Base-by-base conservation (phyloP, 2,113 vertebrate genomes). In the Spea multiplicata region DNA sequence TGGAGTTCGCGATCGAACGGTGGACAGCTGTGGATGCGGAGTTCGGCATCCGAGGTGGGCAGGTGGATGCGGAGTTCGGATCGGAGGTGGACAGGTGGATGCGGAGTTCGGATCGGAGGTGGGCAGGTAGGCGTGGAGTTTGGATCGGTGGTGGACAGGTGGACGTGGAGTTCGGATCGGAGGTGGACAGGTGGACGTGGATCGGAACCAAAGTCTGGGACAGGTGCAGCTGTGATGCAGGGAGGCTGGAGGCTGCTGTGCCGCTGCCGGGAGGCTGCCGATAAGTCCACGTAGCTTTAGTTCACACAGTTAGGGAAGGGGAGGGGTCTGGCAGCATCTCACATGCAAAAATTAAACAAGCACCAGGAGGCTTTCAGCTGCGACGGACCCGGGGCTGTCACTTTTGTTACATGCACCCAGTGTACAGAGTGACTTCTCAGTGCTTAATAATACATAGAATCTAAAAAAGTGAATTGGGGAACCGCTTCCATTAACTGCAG, bases 271-370 rank as follows among this genome's bases (percentile, higher is more conserved):
- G 52, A 59, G 68, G n/a, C 49, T 10, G 59, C 5, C 16, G 74
- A 73, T 70, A 85, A 30, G 83, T 89, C 91, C 90, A 92, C 92
- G 91, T 91, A 50, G 87, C 89, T 86, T 89, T 90, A 91, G 88
- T 79, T 49, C 82, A 69, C 70, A 81, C 70, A 81, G 78, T 76
- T 74, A 30, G 85, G 71, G 50, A n/a, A 9, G 30, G 55, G 3
- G 70, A 5, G 65, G 80, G 82, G 16, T 82, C 82, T 73, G 83
- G 78, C 84, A 62, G 75, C 77, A 80, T 80, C 77, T 66, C 77
- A 80, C 71, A 80, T 80, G 77, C 77, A 80, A 80, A 78, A 80
- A 79, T 62, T 45, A 79, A 79, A 80, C 71, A 80, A 80, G 77
- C 71, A 53, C 77, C 71, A 67, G 59, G 57, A 73, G 68, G 30